phyloP scores from a whole-genome alignment of 2,797 vertebrate species.

The Monodelphis domestica region DNA sequence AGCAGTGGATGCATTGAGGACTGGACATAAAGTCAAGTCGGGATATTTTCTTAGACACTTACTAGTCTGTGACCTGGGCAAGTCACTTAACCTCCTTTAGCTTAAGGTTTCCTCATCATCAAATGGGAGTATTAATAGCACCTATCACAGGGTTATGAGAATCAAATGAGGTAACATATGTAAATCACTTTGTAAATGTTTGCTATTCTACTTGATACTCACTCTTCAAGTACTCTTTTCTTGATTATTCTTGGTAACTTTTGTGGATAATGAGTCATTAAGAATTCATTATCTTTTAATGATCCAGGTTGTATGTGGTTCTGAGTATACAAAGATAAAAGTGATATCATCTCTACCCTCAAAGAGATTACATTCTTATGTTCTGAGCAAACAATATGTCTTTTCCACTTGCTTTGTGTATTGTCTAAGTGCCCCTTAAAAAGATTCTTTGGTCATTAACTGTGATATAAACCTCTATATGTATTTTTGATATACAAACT shows the following conservation, averaged over 20 bases:
- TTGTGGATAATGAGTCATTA: neutral
- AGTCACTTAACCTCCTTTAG: neutral
- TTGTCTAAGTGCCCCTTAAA: neutral
- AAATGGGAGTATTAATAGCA: neutral
- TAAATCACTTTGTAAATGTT: neutral
- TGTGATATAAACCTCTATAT: neutral
- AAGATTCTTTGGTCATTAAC: neutral
- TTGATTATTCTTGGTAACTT: neutral
- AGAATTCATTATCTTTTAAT: neutral
- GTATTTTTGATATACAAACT: neutral
- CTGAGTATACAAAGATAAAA: neutral
- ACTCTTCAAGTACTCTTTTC: neutral
- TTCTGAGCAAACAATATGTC: neutral
- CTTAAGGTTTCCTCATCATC: neutral
- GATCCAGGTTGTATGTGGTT: neutral
- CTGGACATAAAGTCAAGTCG: neutral
- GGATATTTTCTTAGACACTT: neutral
- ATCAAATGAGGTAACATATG: neutral
- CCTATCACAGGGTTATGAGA: neutral
- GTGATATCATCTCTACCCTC: neutral
- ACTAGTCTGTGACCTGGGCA: neutral
- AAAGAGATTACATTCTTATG: neutral
- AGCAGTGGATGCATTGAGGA: neutral
- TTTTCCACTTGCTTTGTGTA: neutral
- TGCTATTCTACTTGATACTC: neutral